These are phyloP conservation scores for Helicoverpa assulta DNA, from an alignment of 2,888 invertebrate species.

Conservation along the genomic window DNA sequence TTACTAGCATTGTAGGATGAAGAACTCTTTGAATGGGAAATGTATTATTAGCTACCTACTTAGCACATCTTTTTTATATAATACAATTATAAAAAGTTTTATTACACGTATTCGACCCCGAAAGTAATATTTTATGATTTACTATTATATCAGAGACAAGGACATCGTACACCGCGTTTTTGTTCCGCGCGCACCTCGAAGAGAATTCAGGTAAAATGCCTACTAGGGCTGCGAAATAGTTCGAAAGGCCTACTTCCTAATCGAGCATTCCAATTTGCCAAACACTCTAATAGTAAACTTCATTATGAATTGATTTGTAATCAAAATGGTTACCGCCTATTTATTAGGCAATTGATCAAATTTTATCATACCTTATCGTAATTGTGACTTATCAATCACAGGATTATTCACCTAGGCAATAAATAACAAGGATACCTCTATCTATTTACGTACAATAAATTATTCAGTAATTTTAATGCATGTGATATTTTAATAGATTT, in stretches of 20 bases:
- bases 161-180: no score
- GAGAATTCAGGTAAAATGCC: no score
- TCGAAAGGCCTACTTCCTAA: no score
- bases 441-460: background rate
- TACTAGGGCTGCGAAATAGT: no score
- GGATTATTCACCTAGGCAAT: conserved; percentile 76
- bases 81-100: no score
- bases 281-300: background rate
- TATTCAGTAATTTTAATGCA: background rate
- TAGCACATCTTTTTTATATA: no score
- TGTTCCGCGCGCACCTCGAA: no score
- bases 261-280: background rate
- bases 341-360: conserved; percentile 26
- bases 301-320: conserved; percentile 1
- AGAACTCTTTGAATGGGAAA: conserved; percentile 8
- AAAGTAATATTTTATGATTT: no score
- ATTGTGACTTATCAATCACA: conserved; percentile 9
- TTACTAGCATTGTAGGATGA: background rate
- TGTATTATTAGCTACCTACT: no score
- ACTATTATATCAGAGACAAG: no score
- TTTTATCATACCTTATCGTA: conserved; percentile 43
- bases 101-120: no score
- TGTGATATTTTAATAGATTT: background rate
- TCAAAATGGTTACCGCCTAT: conserved; percentile 3
- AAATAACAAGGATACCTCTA: conserved; percentile 31